Base-by-base conservation (phyloP, 2,797 vertebrate species). In the Leptoclinus maculatus region DNA sequence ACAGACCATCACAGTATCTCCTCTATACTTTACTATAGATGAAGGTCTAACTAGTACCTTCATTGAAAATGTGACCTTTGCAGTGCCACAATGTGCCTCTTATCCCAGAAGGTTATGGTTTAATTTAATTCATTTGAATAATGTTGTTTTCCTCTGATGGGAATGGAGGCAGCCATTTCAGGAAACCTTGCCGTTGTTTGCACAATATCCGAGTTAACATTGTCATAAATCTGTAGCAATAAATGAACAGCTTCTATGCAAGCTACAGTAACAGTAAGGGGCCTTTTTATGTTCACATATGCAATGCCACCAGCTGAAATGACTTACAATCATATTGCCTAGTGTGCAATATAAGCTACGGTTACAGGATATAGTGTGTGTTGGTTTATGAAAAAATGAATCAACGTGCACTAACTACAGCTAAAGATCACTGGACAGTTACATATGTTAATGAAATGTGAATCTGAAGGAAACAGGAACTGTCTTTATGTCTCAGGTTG, bases 401-500 rank as follows among this genome's bases (percentile, higher is more conserved):
- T 27, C 14, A 13, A 17, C 0, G 1, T 47, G 14, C 21, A 53
- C 19, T 19, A n/a, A 74, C 32, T 56, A 6, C 3, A 54, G 14
- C 9, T 29, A 13, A 60, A 60, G 8, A 25, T 45, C 19, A 16
- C 5, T 27, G 14, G 25, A 58, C 19, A n/a, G 10, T 51, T n/a
- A 23, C 2, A 53, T 36, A 13, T 64, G 12, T 39, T 4, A 5
- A 4, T 57, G 23, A 74, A 19, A 19, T 23, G 38, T 69, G 23
- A 47, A 57, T 68, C 1, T 58, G 10, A 70, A 56, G 25, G 12
- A 32, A 70, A 16, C 2, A 0, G 1, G 16, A 56, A 2, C 19
- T 60, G 29, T 82, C 8, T 78, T 83, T 39, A 10, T 72, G 25
- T 80, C 10, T 56, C 51, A 89, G 87, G 49, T 36, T 49, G 60